Base-by-base conservation (phyloP, 1,140 invertebrate species). In the Drosophila nigrodunni region DNA sequence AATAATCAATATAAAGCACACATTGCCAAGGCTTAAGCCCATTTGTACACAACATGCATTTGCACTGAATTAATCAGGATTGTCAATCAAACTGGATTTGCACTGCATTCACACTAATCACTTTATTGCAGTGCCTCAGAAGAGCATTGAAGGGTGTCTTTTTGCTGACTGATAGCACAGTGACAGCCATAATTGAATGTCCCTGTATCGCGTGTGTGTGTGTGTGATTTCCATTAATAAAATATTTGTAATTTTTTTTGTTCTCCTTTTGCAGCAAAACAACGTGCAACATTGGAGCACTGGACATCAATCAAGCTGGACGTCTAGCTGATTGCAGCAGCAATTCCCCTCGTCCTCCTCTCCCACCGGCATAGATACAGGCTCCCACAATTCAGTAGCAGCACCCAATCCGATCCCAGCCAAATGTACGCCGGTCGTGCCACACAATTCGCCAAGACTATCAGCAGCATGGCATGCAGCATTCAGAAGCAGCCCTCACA, bases 381-480 rank as follows among this genome's bases (percentile, higher is more conserved):
- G 25, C 25, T 30, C 6, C 25, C 25, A 0, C 25, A 30, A 30
- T 30, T 2, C 25, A 30, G 25, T 6, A 30, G 4, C 25, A 30
- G 25, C 44, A 37, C n/a, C 61, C 21, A 25, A 13, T 37, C 9
- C 34, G 34, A n/a, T 62, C 47, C 21, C 25, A 8, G 43, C 88
- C 80, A 79, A 82, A 91, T 91, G 89, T 86, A 91, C 86, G 89
- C 89, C 41, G 81, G 83, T 15, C 81, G 89, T 18, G 81, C 88
- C 41, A 82, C 89, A 66, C 89, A 89, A 71, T 86, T 91, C 62
- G 89, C 89, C 64, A 91, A 91, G 86, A 89, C 79, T 69, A 91
- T 91, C 69, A 73, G 74, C 75, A 91, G 82, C 58, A 91, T 91
- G 89, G 89, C 89, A 52, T 91, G 89, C 78, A 91, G 89, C 77